Base-by-base conservation (phyloP, 2,797 vertebrate species). In the Coregonus ussuriensis region DNA sequence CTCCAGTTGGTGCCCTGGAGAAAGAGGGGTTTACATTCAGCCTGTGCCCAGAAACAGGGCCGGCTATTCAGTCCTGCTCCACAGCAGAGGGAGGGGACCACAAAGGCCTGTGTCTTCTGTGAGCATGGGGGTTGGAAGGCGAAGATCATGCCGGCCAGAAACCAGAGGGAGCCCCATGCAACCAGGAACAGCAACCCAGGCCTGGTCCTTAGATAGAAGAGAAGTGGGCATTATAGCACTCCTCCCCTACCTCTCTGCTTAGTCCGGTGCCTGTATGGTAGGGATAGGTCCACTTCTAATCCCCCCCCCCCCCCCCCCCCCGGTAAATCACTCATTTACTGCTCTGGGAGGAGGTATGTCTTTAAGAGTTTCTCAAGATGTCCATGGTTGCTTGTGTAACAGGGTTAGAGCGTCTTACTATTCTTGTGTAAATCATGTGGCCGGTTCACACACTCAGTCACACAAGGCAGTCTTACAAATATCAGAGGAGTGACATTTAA, bases 21-120 rank as follows among this genome's bases (percentile, higher is more conserved):
- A 76, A 77, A 35, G 35, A 41, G 83, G 11, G 54, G 29, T 82
- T 79, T 66, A 74, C 77, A 15, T 74, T 2, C 78, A 77, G 41
- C 35, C 74, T 63, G 47, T 76, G 29, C 47, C 73, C 67, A 79
- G 66, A 82, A 76, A 80, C 73, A 84, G 80, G 75, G 73, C 72
- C 72, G 79, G 72, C 80, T 69, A 81, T 86, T 86, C 78, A 81
- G 76, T 67, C 72, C 75, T 52, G 74, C 75, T 78, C n/a, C 47
- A 77, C 68, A 75, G 62, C 66, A 21, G 59, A 63, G n/a, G 59
- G 59, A 63, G 59, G 6, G 70, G 66, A 75, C 37, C 66, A 86
- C 82, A 86, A 84, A 81, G 79, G 53, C 77, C 71, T 59, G 75
- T 71, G 82, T 84, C 79, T 86, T 76, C 71, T 78, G 75, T 56